Base-by-base conservation (phyloP, 2,113 vertebrate species). In the Lates calcarifer region DNA sequence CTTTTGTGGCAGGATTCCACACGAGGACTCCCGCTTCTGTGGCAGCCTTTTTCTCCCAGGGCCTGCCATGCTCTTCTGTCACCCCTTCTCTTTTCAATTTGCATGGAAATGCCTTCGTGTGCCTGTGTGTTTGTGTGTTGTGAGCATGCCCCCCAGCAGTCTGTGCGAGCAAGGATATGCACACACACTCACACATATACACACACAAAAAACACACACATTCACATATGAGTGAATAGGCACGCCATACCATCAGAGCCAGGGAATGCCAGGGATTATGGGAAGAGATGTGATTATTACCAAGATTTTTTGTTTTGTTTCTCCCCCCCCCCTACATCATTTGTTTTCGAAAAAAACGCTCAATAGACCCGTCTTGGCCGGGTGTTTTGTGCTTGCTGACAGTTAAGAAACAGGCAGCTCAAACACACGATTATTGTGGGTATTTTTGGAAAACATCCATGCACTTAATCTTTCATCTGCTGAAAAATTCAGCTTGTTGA, bases 1-100 rank as follows among this genome's bases (percentile, higher is more conserved):
- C 89, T 93, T 95, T 94, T 95, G 93, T 94, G 91, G 92, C 94
- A 87, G 91, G 92, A 95, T 94, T 95, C 93, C 93, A 95, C 92
- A 92, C 82, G 86, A 94, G 95, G 94, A 95, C 91, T 93, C 91
- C 69, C 39, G 87, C 85, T 90, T 92, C 92, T 94, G 91, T 86
- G 90, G 91, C 90, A 93, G 91, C 84, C 85, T 90, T 83, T 90
- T 91, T 85, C 90, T 92, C 90, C 89, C 87, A 84, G 92, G 91
- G 91, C 86, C 89, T 87, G 91, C 83, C 90, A 75, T 92, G 86
- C 92, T 93, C 87, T 79, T 90, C 89, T 91, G 86, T 90, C 93
- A 87, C 91, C 90, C 90, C 89, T 91, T 92, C 89, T 92, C 90
- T 93, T 93, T 95, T 95, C 93, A 94, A 94, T 95, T 94, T 94